Percentiles rank a stretch among this genome's conserved stretches.
Evolutionary conservation across 2,113 vertebrate genomes (phyloP).

Genomic region (Furnarius figulus): DNA sequence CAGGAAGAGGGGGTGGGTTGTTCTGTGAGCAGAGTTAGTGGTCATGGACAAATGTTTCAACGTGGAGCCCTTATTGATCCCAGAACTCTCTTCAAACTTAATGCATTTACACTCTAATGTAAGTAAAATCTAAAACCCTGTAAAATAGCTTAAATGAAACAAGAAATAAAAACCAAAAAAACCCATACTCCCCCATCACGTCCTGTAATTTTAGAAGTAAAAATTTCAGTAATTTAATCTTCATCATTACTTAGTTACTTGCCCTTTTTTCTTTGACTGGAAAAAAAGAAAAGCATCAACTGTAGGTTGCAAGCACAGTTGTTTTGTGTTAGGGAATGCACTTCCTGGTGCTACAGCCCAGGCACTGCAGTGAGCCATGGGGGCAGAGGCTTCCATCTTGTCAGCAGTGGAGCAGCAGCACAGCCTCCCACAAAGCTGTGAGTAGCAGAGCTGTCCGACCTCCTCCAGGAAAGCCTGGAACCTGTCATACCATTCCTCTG

Average conservation of each 20-base stretch:
- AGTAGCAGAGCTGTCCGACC: background rate
- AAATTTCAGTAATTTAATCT: background rate
- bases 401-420: background rate
- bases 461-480: background rate
- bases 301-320: background rate
- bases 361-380: fast-evolving
- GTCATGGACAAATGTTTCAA: background rate
- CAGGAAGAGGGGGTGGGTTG: background rate
- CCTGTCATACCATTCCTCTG: background rate
- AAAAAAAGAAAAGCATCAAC: no score
- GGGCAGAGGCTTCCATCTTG: background rate
- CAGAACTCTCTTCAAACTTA: background rate
- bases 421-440: background rate
- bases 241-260: background rate
- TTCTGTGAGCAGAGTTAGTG: background rate
- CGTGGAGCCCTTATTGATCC: background rate
- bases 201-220: background rate
- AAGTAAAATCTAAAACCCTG: background rate
- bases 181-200: fast-evolving
- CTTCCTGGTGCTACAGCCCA: background rate
- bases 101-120: background rate
- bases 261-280: background rate
- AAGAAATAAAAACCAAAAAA: background rate
- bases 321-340: background rate
- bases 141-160: background rate